A percentile compares a stretch with the other conserved stretches of the same genome.
Evolutionary conservation across 2,797 vertebrate genomes (phyloP).

Genomic region (Sebastes elongatus): DNA sequence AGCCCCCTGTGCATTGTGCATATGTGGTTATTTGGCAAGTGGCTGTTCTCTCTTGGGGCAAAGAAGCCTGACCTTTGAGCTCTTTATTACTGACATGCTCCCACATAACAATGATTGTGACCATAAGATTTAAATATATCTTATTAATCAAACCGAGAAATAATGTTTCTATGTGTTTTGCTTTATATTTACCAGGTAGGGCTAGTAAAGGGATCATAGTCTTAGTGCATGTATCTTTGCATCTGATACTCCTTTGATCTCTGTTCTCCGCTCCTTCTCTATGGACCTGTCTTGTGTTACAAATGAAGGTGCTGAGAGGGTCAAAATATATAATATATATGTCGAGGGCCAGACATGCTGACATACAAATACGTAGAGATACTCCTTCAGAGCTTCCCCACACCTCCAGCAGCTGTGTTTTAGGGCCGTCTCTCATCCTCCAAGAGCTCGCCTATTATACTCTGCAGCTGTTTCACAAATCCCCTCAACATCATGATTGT

Average conservation of each 20-base stretch:
- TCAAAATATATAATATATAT: constrained; percentile 24
- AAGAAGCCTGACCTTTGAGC: constrained; percentile 36
- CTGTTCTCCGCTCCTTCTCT: constrained; percentile 11
- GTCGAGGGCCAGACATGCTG: constrained; percentile 49
- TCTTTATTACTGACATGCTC: not conserved
- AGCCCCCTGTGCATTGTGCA: constrained; percentile 26
- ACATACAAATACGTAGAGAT: constrained; percentile 36
- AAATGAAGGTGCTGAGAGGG: constrained; percentile 67
- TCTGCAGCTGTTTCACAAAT: constrained; percentile 54
- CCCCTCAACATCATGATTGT: constrained; percentile 15
- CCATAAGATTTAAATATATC: not conserved
- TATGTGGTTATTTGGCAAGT: constrained; percentile 7
- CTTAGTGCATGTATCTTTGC: not conserved
- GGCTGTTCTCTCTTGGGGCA: constrained; percentile 19
- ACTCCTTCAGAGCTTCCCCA: constrained; percentile 25
- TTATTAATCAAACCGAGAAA: not conserved
- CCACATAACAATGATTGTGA: not conserved
- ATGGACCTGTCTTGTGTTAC: constrained; percentile 50
- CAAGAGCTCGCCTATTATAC: constrained; percentile 22
- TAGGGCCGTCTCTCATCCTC: constrained; percentile 39
- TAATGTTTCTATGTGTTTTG: not conserved
- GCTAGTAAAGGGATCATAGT: not conserved
- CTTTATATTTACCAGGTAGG: constrained; percentile 9
- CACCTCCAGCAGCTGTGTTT: constrained; percentile 52
- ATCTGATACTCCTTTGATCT: constrained; percentile 56